Conservation (phyloP, 2,797 vertebrate genomes). For the Rhodeus uyekii region DNA sequence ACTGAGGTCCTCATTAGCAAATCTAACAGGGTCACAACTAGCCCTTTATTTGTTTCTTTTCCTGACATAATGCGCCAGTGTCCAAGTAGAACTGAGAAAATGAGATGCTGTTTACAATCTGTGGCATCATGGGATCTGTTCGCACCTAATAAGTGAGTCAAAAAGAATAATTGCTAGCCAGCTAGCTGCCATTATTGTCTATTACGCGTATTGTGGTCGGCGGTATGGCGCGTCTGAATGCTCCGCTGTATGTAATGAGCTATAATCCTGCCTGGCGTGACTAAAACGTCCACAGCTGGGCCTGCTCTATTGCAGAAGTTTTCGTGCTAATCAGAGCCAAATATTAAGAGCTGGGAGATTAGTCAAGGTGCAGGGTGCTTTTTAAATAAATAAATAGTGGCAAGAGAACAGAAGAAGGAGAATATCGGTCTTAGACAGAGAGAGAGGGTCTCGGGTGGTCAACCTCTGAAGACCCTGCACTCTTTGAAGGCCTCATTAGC, state of each 20-base stretch:
- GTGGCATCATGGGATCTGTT: slow-evolving; percentile 16
- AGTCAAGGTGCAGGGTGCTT: slow-evolving; percentile 65
- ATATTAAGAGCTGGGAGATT: slow-evolving; percentile 70
- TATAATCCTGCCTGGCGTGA: slow-evolving; percentile 24
- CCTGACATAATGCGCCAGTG: slow-evolving; percentile 35
- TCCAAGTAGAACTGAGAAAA: slow-evolving; percentile 40
- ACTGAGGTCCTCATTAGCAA: slow-evolving; percentile 50
- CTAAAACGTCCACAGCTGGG: not conserved
- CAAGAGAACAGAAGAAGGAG: slow-evolving; percentile 27
- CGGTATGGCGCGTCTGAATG: not conserved
- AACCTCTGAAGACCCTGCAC: slow-evolving; percentile 71
- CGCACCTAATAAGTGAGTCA: slow-evolving; percentile 31
- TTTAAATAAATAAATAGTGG: slow-evolving; percentile 74
- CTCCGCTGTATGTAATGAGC: slow-evolving; percentile 40
- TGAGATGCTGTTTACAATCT: slow-evolving; percentile 26
- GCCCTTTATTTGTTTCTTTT: slow-evolving; percentile 33
- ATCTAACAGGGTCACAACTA: slow-evolving; percentile 52
- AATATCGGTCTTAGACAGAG: slow-evolving; percentile 1
- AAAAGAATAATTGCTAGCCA: slow-evolving; percentile 26
- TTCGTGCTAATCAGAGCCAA: slow-evolving; percentile 7
- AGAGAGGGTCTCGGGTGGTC: slow-evolving; percentile 73
- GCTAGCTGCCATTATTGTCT: slow-evolving; percentile 36
- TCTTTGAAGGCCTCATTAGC: slow-evolving; percentile 86
- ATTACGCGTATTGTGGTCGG: slow-evolving; percentile 40
- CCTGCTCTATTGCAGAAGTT: slow-evolving; percentile 31